Base-by-base conservation (phyloP, 2,797 vertebrate genomes). In the Acestrorhynchus altus region DNA sequence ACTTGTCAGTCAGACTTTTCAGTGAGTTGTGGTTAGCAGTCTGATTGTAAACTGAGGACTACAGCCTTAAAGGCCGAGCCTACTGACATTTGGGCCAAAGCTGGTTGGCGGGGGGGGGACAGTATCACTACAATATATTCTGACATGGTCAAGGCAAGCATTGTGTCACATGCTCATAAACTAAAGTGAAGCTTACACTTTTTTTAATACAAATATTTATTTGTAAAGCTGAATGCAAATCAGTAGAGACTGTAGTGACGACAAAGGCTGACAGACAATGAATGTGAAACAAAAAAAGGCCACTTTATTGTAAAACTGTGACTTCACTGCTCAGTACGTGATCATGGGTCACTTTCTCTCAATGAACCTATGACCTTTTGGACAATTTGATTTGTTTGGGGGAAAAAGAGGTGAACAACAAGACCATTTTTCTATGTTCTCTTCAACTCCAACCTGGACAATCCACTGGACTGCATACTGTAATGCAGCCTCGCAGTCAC, bases 171-270 rank as follows among this genome's bases (percentile, higher is more conserved):
- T 57, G 56, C 31, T 68, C 22, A 70, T 63, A 44, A 64, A 46
- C n/a, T 42, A 54, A 69, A 70, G n/a, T 24, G 47, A 71, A 18
- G 8, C 51, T 24, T 70, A 51, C 13, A 42, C n/a, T 79, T 67
- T 76, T 74, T 73, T n/a, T 75, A 68, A 40, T 40, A 10, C 63
- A 80, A 81, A 70, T 92, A 90, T 92, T 92, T 91, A 90, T 92
- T 90, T 35, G 83, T 86, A 59, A 71, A 73, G 26, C 63, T 83
- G 81, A 88, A 85, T 78, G 74, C 49, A 31, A 82, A 28, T 75
- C 59, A 70, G 74, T 84, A 80, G 42, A 24, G 47, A 78, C 46
- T 72, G 47, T 87, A 54, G 12, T n/a, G n/a, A 59, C 71, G 35
- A 15, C 49, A 9, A 65, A 42, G n/a, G 42, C 80, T 75, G 59